Conservation (phyloP, 2,113 vertebrate species). For the Cichladusa arquata region DNA sequence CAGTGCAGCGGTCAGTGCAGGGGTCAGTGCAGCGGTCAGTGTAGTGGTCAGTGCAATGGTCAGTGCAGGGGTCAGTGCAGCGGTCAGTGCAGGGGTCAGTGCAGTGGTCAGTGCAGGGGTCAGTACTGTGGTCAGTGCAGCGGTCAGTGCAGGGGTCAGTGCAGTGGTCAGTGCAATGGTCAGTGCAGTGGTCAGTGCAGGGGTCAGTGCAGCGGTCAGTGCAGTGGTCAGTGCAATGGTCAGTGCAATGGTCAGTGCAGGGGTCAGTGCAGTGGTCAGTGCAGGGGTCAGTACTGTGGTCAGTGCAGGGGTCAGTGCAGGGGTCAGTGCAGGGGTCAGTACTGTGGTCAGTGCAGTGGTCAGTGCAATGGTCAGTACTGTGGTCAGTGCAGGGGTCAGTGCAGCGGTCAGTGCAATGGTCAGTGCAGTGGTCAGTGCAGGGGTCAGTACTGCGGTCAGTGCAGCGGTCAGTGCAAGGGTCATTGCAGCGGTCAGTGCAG, state of each 20-base stretch:
- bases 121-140: neutral
- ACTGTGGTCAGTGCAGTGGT: neutral
- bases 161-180: neutral
- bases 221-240: rapidly evolving
- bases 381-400: neutral
- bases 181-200: neutral
- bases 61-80: neutral
- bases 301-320: neutral
- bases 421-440: neutral
- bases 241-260: neutral
- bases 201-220: neutral
- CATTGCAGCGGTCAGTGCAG: too few relatives aligned
- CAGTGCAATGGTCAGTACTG: neutral
- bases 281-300: neutral
- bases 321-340: too few relatives aligned
- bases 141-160: neutral
- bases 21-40: too few relatives aligned
- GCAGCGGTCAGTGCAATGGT: neutral
- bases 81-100: neutral
- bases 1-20: neutral
- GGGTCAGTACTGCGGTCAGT: rapidly evolving
- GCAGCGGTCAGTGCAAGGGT: neutral
- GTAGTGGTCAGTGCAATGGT: neutral
- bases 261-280: neutral
- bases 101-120: neutral